Evolutionary conservation across 2,113 vertebrate genomes (phyloP).

Genomic region (Archocentrus centrarchus): DNA sequence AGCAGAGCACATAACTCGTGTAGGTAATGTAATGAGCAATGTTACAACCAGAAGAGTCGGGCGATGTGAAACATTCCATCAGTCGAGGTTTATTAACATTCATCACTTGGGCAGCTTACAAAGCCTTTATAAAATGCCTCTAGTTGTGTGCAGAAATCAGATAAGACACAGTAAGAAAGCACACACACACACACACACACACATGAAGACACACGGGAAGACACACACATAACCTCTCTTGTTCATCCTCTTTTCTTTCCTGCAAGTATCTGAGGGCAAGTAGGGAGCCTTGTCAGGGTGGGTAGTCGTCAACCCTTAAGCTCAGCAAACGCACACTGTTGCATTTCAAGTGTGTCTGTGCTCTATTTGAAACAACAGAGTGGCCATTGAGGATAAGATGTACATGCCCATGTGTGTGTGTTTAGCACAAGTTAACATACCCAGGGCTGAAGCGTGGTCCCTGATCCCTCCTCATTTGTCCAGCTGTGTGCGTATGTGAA

Average conservation of each 20-base stretch:
- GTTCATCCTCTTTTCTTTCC: conserved; percentile 16
- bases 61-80: conserved; percentile 20
- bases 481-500: conserved; percentile 50
- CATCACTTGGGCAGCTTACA: conserved; percentile 37
- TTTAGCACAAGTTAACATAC: conserved; percentile 63
- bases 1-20: conserved; percentile 7
- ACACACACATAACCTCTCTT: conserved; percentile 17
- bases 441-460: conserved; percentile 74
- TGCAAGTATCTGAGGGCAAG: conserved; percentile 64
- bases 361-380: conserved; percentile 22
- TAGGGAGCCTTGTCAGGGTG: conserved; percentile 67
- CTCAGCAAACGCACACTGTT: conserved; percentile 58
- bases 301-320: conserved; percentile 59
- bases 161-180: conserved; percentile 12
- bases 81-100: conserved; percentile 49
- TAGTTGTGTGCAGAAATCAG: conserved; percentile 13
- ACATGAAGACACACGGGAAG: background rate
- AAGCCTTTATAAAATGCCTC: conserved; percentile 48
- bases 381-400: conserved; percentile 12
- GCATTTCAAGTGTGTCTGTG: conserved; percentile 43
- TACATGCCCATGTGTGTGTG: background rate
- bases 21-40: conserved; percentile 31
- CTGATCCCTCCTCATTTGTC: conserved; percentile 77
- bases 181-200: conserved; percentile 23
- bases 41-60: conserved; percentile 15